Percentiles rank a stretch among this genome's conserved stretches.
These are phyloP conservation scores for Xanthorhoe spadicearia DNA, from an alignment of 2,888 invertebrate genomes.

Conservation along the genomic window DNA sequence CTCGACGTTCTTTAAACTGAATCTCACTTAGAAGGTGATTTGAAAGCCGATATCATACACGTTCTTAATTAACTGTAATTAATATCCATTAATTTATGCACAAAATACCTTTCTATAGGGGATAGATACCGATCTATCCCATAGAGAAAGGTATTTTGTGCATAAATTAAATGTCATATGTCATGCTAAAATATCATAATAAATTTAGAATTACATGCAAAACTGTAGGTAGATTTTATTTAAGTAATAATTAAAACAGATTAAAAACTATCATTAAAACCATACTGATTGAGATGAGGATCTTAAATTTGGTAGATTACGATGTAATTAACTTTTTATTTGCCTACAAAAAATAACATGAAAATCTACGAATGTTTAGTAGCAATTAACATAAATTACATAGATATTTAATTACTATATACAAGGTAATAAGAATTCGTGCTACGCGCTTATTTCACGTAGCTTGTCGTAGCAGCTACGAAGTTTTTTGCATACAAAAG, in stretches of 20 bases:
- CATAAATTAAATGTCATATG: no score
- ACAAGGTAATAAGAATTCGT: slow-evolving; percentile 25
- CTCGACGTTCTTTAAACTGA: no score
- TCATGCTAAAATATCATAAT: no score
- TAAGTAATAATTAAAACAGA: no score
- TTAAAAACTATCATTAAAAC: no score
- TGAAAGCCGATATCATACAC: slow-evolving; percentile 32
- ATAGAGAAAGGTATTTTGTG: no score
- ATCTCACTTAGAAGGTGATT: no score
- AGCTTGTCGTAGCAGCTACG: slow-evolving; percentile 58
- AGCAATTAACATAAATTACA: slow-evolving; percentile 18
- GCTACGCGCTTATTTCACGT: slow-evolving; percentile 41
- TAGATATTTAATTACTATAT: slow-evolving; percentile 20
- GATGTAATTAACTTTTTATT: neutral
- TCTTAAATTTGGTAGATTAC: slow-evolving; percentile 14
- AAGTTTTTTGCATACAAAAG: slow-evolving; percentile 49
- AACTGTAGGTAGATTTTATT: no score
- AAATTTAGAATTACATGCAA: no score
- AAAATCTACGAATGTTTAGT: slow-evolving; percentile 16
- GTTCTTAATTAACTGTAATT: slow-evolving; percentile 38
- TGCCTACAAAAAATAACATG: neutral
- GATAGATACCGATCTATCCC: neutral
- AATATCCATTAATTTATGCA: slow-evolving; percentile 36
- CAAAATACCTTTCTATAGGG: neutral
- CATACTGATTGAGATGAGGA: neutral